These are phyloP conservation scores for Tortricodes alternella DNA, from an alignment of 2,888 invertebrate genomes.

Conservation along the genomic window DNA sequence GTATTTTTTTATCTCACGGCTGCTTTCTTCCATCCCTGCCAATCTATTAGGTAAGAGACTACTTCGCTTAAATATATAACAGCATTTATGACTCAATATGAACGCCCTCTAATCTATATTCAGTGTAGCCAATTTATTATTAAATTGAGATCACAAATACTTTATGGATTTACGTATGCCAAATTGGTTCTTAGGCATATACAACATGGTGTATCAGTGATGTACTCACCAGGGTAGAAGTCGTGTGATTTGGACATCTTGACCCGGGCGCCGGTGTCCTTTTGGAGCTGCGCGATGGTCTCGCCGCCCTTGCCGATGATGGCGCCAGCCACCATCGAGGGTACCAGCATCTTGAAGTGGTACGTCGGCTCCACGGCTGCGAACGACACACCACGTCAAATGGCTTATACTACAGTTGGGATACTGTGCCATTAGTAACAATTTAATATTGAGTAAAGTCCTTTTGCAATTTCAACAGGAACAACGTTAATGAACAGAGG, in stretches of 20 bases:
- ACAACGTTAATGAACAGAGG: conserved; percentile 18
- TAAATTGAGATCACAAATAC: too few relatives aligned
- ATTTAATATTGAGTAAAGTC: neutral
- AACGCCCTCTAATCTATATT: too few relatives aligned
- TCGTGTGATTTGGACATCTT: conserved; percentile 99
- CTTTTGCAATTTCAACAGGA: conserved; percentile 5
- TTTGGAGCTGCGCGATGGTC: conserved; percentile 98
- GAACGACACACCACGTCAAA: conserved; percentile 47
- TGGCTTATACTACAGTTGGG: conserved; percentile 30
- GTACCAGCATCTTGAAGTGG: conserved; percentile 98
- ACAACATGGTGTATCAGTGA: neutral
- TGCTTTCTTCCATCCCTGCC: too few relatives aligned
- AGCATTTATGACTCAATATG: too few relatives aligned
- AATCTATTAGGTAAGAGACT: too few relatives aligned
- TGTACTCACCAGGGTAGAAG: conserved; percentile 96
- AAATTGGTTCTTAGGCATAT: neutral
- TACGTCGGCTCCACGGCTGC: conserved; percentile 93
- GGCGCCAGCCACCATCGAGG: conserved; percentile 98
- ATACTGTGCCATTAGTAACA: conserved; percentile 38
- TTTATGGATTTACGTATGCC: too few relatives aligned
- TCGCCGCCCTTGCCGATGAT: conserved; percentile 99
- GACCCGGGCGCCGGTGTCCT: conserved; percentile 97
- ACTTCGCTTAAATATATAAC: too few relatives aligned
- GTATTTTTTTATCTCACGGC: too few relatives aligned
- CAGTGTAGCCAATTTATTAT: too few relatives aligned